A percentile compares a stretch with the other conserved stretches of the same genome.
Evolutionary conservation across 2,797 vertebrate species (phyloP).

Genomic region (Oophaga sylvatica): DNA sequence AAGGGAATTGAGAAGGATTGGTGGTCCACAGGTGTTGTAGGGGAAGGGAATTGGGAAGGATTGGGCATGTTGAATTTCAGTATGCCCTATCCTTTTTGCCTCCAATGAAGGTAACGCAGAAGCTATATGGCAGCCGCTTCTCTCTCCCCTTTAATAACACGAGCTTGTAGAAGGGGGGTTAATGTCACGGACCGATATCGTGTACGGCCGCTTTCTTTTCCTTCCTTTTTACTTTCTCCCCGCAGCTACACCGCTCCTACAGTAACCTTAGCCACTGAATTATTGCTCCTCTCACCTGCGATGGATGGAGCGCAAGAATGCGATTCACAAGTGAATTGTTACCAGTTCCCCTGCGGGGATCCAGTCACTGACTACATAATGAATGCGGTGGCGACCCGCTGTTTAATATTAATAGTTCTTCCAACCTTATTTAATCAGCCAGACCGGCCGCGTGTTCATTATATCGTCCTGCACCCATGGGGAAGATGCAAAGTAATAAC

Average conservation of each 20-base stretch:
- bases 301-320: background rate
- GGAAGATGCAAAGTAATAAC: constrained; percentile 21
- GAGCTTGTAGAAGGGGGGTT: too few species aligned
- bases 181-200: too few species aligned
- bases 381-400: constrained; percentile 34
- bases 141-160: too few species aligned
- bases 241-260: background rate
- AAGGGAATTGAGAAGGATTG: too few species aligned
- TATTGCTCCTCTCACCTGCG: background rate
- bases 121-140: too few species aligned
- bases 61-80: too few species aligned
- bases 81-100: too few species aligned
- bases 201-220: too few species aligned
- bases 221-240: background rate
- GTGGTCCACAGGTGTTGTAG: too few species aligned
- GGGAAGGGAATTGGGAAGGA: too few species aligned
- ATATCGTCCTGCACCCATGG: constrained; percentile 9
- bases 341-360: background rate
- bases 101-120: too few species aligned
- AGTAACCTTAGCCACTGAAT: background rate
- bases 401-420: constrained; percentile 50
- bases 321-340: constrained; percentile 14
- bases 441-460: constrained; percentile 38
- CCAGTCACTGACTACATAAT: constrained; percentile 39
- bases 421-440: constrained; percentile 52